phyloP scores from a whole-genome alignment of 2,888 invertebrate species.

The Heliconius erato region DNA sequence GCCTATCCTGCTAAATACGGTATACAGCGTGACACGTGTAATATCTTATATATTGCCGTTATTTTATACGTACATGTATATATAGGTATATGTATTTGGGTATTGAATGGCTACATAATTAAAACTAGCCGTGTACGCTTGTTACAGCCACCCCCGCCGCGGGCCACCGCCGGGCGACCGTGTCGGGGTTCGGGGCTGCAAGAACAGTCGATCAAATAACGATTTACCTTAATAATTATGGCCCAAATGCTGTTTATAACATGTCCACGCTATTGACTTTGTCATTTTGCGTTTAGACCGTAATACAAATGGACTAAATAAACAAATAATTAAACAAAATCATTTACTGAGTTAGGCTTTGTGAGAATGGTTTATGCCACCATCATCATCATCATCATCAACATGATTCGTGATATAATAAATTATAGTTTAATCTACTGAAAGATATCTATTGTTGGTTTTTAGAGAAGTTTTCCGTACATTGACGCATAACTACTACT shows the following conservation, averaged over 20 bases:
- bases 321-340: not conserved
- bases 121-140: not conserved
- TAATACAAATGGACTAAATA: not conserved
- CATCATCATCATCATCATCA: too few species aligned
- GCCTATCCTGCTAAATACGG: too few species aligned
- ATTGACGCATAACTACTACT: too few species aligned
- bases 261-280: not conserved
- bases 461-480: too few species aligned
- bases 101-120: constrained; percentile 21
- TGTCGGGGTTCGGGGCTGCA: not conserved
- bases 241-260: not conserved
- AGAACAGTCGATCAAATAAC: not conserved
- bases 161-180: not conserved
- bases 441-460: too few species aligned
- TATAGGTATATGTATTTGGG: not conserved
- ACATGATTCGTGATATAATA: too few species aligned
- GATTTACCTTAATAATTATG: not conserved
- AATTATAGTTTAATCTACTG: too few species aligned
- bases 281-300: not conserved
- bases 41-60: not conserved
- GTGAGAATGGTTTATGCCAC: not conserved
- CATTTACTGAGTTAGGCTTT: not conserved
- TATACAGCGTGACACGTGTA: not conserved
- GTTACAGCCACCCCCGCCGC: constrained; percentile 10
- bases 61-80: not conserved